A percentile compares a stretch with the other conserved stretches of the same genome.
Evolutionary conservation across 2,888 invertebrate species (phyloP).

Genomic region (Kryphioiulus occultus): DNA sequence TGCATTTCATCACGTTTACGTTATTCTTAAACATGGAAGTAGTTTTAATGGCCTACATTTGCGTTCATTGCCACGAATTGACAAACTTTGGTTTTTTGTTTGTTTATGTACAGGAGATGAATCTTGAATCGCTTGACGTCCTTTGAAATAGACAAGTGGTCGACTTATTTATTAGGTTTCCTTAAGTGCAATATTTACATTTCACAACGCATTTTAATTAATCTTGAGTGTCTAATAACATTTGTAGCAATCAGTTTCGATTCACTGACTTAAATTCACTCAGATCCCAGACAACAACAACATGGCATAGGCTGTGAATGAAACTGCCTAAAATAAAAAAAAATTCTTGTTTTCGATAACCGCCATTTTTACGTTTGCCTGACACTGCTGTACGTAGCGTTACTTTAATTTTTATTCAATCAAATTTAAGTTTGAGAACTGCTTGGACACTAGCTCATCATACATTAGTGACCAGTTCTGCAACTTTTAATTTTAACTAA

Average conservation of each 20-base stretch:
- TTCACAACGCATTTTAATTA: background rate
- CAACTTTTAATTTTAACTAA: no score
- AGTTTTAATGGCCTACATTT: background rate
- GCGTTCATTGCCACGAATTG: constrained; percentile 25
- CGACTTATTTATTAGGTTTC: background rate
- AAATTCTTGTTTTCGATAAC: no score
- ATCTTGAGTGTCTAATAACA: background rate
- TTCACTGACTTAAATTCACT: background rate
- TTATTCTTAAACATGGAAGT: background rate
- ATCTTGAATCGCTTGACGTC: background rate
- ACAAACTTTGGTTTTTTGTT: background rate
- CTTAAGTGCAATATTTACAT: background rate
- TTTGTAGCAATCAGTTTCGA: background rate
- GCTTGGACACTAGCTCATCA: no score
- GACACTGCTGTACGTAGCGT: no score
- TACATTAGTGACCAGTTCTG: no score
- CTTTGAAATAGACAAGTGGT: background rate
- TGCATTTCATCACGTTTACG: background rate
- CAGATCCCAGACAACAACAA: background rate
- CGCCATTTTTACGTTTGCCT: no score
- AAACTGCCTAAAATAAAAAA: no score
- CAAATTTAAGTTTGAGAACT: no score
- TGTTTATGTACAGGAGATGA: background rate
- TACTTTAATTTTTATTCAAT: no score
- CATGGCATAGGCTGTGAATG: no score